A percentile compares a stretch with the other conserved stretches of the same genome.
Conservation (phyloP, 2,113 vertebrate species). For the Todiramphus chloris region DNA sequence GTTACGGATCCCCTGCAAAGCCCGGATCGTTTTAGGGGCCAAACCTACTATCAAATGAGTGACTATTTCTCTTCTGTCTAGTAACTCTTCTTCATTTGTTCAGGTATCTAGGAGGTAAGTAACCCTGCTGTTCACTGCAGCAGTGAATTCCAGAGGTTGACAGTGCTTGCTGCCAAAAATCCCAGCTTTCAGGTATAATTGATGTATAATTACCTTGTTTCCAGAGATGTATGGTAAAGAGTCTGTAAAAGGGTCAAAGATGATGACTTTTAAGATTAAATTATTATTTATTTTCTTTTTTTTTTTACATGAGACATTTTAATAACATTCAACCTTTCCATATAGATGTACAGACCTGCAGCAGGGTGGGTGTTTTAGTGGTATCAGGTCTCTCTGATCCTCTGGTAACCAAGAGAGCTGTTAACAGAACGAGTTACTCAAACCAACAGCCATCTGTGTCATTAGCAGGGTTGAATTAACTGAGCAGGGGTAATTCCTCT, state of each 20-base stretch:
- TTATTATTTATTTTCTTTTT: not conserved
- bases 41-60: not conserved
- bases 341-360: not conserved
- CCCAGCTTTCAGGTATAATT: not conserved
- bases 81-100: not conserved
- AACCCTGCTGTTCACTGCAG: not conserved
- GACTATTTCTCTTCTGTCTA: not conserved
- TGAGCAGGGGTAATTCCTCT: not conserved
- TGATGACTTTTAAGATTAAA: not conserved
- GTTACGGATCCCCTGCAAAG: not conserved
- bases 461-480: not conserved
- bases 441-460: not conserved
- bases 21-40: not conserved
- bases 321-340: not conserved
- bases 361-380: not conserved
- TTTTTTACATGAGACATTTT: not conserved
- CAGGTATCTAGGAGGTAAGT: rapidly evolving
- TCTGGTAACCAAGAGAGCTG: not conserved
- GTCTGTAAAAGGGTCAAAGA: not conserved
- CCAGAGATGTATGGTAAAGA: not conserved
- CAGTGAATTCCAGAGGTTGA: not conserved
- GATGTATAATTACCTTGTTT: not conserved
- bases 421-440: not conserved
- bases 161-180: not conserved
- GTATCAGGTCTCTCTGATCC: not conserved